Evolutionary conservation across 2,888 invertebrate species (phyloP), one percentile per base, ranked within the genome.

Genomic region (Tromatobia lineatoria): DNA sequence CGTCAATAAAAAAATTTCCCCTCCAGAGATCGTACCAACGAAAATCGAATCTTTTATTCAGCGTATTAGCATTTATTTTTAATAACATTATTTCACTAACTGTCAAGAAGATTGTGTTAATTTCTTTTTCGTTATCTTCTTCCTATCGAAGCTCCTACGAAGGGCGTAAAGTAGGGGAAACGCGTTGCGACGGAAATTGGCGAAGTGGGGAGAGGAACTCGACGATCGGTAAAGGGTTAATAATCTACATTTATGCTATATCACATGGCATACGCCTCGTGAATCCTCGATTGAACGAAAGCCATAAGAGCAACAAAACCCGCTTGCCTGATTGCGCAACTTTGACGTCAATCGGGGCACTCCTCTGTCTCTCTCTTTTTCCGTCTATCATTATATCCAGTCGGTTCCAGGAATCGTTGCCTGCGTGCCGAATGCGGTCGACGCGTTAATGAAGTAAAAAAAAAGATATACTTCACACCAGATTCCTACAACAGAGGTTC

Each of bases 291-390:
- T 52, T 70, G 11, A 50, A 70, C 29, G 15, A 67, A 52, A 70
- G 34, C 69, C 34, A 70, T 13, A 29, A 70, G 50, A 52, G 50
- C 34, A 20, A 20, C n/a, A n/a, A 45, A 45, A 59, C 25, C 29
- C 45, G 69, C 18, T 73, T n/a, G 71, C 54, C 18, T 13, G 29
- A 34, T 73, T 73, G 45, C 57, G 71, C 38, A 73, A 73, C 57
- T 45, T 10, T 57, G 57, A 73, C 71, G 71, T 73, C 59, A 25
- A n/a, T n/a, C 11, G 38, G 64, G 18, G 34, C 10, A 7, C 34
- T 61, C 18, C 20, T 1, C 13, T 23, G 23, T 23, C 11, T 54
- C 54, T 20, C 52, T 54, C 52, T 54, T 23, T 20, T 1, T 54
- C 50, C 4, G 2, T 47, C 6, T 20, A 18, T 70, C 69, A 29